phyloP scores from a whole-genome alignment of 2,113 vertebrate species.

The Gobiocypris rarus region DNA sequence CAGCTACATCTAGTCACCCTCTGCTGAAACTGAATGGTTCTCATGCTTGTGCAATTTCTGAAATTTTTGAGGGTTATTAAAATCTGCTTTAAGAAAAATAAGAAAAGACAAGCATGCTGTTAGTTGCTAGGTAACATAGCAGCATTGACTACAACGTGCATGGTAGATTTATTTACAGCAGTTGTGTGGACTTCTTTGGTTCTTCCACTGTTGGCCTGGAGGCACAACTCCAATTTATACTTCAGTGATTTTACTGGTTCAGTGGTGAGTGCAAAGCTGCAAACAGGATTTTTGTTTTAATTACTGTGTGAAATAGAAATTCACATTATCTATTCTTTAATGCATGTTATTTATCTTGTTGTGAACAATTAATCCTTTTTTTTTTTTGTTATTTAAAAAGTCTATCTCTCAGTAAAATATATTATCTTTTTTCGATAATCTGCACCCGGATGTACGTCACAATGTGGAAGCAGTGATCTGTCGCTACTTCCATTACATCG shows the following conservation, averaged over 20 bases:
- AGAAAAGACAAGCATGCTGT: conserved; percentile 15
- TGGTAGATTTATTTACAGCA: conserved; percentile 41
- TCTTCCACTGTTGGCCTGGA: neutral
- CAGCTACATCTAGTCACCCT: neutral
- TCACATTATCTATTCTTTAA: neutral
- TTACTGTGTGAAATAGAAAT: neutral
- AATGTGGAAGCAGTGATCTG: neutral
- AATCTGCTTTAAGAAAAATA: conserved; percentile 17
- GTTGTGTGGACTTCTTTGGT: conserved; percentile 19
- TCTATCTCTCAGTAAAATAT: neutral
- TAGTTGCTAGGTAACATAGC: conserved; percentile 46
- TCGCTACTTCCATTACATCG: neutral
- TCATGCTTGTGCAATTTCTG: conserved; percentile 24
- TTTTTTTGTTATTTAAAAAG: neutral
- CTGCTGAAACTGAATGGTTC: conserved; percentile 27
- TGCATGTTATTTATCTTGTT: neutral
- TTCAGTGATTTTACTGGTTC: conserved; percentile 2
- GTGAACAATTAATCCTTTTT: neutral
- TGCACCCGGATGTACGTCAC: neutral
- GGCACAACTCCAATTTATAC: neutral
- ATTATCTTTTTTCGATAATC: neutral
- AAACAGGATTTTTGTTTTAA: conserved; percentile 1
- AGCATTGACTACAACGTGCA: conserved; percentile 39
- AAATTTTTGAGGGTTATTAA: conserved; percentile 38
- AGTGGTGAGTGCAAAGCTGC: neutral